Evolutionary conservation across 1,140 invertebrate genomes (phyloP), one percentile per base, ranked within the genome.

Genomic region (Diabrotica virgifera): DNA sequence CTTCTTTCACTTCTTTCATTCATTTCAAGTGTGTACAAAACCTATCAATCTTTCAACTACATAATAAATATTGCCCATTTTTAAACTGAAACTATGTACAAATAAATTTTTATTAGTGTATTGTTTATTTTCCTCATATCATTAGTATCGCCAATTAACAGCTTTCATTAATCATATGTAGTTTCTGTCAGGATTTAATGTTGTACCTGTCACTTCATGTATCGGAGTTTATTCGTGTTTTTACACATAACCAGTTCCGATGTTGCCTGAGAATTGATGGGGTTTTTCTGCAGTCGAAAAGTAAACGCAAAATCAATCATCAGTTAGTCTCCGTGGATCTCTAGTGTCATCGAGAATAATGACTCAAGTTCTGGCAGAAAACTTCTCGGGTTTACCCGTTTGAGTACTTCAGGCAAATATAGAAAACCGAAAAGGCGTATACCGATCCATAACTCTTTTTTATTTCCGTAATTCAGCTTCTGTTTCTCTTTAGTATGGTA

Each of bases 261-360:
- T 46, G 5, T 46, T 46, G 8, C n/a, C 2, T 46, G 40, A 10
- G 40, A 46, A 46, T 46, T 46, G 40, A 46, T 46, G 40, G 8
- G 40, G 40, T 46, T 46, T 46, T 46, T 46, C 40, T 46, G 40
- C 40, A 46, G 40, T 46, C 40, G 40, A 46, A 46, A 46, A 46
- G 40, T 46, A 46, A 46, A n/a, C 40, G 40, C n/a, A n/a, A 46
- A 46, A 46, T 46, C 40, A 46, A 46, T 46, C 40, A 46, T 46
- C 40, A 46, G 40, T 46, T 46, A 2, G 8, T n/a, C 2, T n/a
- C 40, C 4, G 40, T 46, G 40, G 40, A 46, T 46, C 5, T 46
- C 40, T 46, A 46, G 40, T 46, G 40, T 46, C 40, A 46, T 46
- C 40, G n/a, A 46, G 40, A 46, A 46, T 46, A 46, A 46, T 46